A percentile compares a stretch with the other conserved stretches of the same genome.
These are phyloP conservation scores for Netelia virgata DNA, from an alignment of 2,888 invertebrate genomes.

Conservation along the genomic window DNA sequence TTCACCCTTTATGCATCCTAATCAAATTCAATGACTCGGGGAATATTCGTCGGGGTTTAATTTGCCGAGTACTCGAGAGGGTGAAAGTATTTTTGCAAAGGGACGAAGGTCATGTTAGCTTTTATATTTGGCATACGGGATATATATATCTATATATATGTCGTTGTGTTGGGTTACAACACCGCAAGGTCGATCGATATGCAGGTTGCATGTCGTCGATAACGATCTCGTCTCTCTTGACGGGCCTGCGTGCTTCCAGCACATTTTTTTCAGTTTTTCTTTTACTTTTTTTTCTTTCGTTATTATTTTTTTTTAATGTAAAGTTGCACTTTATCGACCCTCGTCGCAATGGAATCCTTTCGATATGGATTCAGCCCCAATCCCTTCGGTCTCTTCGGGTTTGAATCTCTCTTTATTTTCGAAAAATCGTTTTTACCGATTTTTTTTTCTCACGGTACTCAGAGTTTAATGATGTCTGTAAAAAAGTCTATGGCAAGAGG, in stretches of 20 bases:
- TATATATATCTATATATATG: constrained; percentile 11
- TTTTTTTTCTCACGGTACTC: neutral
- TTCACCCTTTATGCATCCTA: neutral
- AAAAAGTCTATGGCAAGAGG: neutral
- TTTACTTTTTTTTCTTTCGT: neutral
- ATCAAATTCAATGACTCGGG: neutral
- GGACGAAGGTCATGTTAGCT: constrained; percentile 32
- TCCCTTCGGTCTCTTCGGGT: neutral
- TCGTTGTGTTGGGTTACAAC: constrained; percentile 2
- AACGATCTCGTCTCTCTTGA: constrained; percentile 57
- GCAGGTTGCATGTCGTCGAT: constrained; percentile 66
- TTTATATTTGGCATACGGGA: neutral
- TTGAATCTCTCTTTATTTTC: neutral
- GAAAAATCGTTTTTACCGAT: neutral
- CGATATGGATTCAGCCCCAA: no score
- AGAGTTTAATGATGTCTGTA: constrained; percentile 8
- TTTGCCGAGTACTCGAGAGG: neutral
- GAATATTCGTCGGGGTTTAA: neutral
- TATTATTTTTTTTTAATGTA: constrained; percentile 34
- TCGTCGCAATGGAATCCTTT: constrained; percentile 44
- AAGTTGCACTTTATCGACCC: constrained; percentile 56
- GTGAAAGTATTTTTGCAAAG: constrained; percentile 30
- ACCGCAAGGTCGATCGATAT: constrained; percentile 35
- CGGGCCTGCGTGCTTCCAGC: constrained; percentile 41
- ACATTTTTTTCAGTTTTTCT: constrained; percentile 30